Base-by-base conservation (phyloP, 1,140 invertebrate genomes). In the Lethrus apterus region DNA sequence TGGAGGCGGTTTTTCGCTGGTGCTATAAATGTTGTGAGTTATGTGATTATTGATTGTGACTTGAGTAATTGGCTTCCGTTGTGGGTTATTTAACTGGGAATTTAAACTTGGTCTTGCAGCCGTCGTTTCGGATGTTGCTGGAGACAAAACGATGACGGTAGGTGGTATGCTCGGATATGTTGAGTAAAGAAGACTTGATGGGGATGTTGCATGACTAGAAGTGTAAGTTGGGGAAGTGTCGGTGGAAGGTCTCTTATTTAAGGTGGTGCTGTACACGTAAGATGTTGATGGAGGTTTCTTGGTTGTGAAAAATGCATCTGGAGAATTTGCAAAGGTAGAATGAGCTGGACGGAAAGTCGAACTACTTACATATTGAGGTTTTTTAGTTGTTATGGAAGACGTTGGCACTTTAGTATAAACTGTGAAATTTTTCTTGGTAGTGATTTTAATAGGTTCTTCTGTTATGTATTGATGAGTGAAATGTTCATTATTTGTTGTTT, bases 71-170 rank as follows among this genome's bases (percentile, higher is more conserved):
- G 64, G 69, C 40, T 70, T 67, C 48, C 66, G 58, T 33, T 65
- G 63, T 3, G 68, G 60, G 8, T 60, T 59, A 19, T 51, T 42
- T 13, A 69, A 66, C 44, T 29, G 51, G 59, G 32, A 62, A 61
- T 53, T 65, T 9, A 57, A 42, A 53, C 47, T 41, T 13, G 43
- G 33, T 11, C 38, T 17, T n/a, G 31, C 21, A 8, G 52, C 44
- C 45, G 46, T 18, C 13, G 53, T 42, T n/a, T 38, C 35, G 2
- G 50, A 51, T 9, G 46, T 32, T 9, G 32, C 50, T 0, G 76
- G 76, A 8, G 77, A 76, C 2, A 86, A 57, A 10, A 85, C 81
- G 17, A 86, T 86, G 0, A 86, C 76, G 0, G 83, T 84, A 4
- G 83, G 83, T 5, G 81, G 79, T 8, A 80, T 79, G 45, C 71